Conservation (phyloP, 2,888 invertebrate species). For the Pseudanteris insignis region DNA sequence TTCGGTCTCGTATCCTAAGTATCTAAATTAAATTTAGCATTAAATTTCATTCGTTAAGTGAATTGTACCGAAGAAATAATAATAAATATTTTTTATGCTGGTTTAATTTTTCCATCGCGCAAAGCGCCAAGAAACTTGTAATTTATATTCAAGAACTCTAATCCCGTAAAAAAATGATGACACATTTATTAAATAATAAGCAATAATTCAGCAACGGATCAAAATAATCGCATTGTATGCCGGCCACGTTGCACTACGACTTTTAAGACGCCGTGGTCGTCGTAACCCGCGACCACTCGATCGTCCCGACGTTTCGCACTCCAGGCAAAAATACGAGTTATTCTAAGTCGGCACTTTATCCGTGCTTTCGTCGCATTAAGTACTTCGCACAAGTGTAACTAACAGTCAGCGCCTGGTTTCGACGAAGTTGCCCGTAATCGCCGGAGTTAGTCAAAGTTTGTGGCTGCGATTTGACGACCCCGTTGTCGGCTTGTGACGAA, state of each 20-base stretch:
- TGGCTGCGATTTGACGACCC: conserved; percentile 36
- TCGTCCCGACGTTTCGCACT: too few relatives aligned
- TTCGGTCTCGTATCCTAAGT: too few relatives aligned
- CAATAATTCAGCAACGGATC: not conserved
- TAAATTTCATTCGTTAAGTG: too few relatives aligned
- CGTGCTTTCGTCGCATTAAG: conserved; percentile 24
- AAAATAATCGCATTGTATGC: conserved; percentile 1
- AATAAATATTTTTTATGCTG: too few relatives aligned
- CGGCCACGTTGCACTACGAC: not conserved
- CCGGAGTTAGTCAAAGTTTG: conserved; percentile 33
- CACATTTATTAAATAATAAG: not conserved
- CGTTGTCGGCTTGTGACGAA: conserved; percentile 29
- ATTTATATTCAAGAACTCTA: too few relatives aligned
- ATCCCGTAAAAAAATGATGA: too few relatives aligned
- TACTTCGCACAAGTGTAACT: conserved; percentile 39
- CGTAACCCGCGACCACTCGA: too few relatives aligned
- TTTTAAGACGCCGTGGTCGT: not conserved
- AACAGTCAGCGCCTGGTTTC: conserved; percentile 28
- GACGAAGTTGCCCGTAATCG: conserved; percentile 36
- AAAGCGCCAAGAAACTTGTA: too few relatives aligned
- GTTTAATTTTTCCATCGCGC: too few relatives aligned
- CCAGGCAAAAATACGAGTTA: conserved; percentile 1
- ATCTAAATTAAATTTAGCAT: too few relatives aligned
- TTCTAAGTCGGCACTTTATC: conserved; percentile 15
- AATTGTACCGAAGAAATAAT: too few relatives aligned